Conservation (phyloP, 2,113 vertebrate genomes). For the Campylorhamphus procurvoides region DNA sequence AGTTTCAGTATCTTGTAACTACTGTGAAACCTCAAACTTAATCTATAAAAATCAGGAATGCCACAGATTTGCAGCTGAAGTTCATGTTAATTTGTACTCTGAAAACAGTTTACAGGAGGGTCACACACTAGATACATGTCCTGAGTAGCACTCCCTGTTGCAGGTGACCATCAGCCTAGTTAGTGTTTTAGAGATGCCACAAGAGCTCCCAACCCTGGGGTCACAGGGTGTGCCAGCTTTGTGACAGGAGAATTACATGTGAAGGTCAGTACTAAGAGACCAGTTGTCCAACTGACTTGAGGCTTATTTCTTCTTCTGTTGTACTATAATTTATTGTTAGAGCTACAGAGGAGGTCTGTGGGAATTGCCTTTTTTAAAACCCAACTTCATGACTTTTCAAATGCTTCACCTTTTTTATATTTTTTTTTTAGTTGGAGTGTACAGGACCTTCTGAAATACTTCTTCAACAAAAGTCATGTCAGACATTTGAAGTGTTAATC, state of each 20-base stretch:
- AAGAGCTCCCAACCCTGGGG: background rate
- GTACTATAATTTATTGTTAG: background rate
- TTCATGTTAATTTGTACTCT: background rate
- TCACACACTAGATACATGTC: background rate
- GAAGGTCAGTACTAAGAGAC: background rate
- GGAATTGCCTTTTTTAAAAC: background rate
- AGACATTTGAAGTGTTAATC: background rate
- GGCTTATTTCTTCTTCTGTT: background rate
- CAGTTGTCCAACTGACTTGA: background rate
- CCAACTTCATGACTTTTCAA: background rate
- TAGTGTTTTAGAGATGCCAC: background rate
- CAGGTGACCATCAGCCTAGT: background rate
- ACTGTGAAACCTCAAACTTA: background rate
- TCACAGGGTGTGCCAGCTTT: background rate
- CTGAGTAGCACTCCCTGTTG: background rate
- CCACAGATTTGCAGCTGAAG: background rate
- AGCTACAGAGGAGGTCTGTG: background rate
- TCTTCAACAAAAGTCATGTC: background rate
- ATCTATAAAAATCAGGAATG: background rate
- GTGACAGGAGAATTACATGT: background rate
- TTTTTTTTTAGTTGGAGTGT: background rate
- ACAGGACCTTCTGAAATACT: background rate
- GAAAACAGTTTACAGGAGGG: background rate
- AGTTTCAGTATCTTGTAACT: background rate
- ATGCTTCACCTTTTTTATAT: background rate